Conservation (phyloP, 2,797 vertebrate species). For the Pangasius djambal region DNA sequence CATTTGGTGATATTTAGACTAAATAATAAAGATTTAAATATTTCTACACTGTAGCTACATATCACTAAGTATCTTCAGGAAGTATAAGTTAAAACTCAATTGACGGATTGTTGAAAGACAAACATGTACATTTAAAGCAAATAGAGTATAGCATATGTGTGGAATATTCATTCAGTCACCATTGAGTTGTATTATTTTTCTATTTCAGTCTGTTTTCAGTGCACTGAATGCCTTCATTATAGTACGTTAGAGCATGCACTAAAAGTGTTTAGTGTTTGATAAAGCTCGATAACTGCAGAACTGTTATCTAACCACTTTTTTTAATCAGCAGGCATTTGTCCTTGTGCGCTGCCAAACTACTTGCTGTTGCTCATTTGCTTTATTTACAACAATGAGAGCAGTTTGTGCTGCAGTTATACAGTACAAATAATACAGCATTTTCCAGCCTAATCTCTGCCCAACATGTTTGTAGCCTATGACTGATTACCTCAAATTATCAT, state of each 20-base stretch:
- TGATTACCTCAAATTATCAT: not conserved
- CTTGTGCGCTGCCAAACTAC: not conserved
- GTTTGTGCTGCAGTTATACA: not conserved
- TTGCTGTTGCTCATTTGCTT: not conserved
- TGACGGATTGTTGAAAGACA: not conserved
- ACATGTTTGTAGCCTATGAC: not conserved
- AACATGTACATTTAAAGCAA: not conserved
- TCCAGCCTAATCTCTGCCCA: not conserved
- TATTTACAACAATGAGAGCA: conserved; percentile 4
- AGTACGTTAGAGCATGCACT: not conserved
- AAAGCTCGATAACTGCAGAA: not conserved
- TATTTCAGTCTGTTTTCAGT: not conserved
- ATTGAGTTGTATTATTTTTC: not conserved
- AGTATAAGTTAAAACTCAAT: not conserved
- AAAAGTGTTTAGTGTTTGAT: conserved; percentile 4
- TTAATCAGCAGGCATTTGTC: conserved; percentile 8
- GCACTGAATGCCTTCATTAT: not conserved
- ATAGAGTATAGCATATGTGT: not conserved
- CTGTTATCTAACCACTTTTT: conserved; percentile 6
- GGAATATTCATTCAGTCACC: not conserved
- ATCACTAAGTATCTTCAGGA: not conserved
- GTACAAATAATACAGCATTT: not conserved
- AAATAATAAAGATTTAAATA: not conserved
- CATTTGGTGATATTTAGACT: conserved; percentile 1
- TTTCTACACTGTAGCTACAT: not conserved